A percentile compares a stretch with the other conserved stretches of the same genome.
These are phyloP conservation scores for Apantesis nais DNA, from an alignment of 2,888 invertebrate species.

Conservation along the genomic window DNA sequence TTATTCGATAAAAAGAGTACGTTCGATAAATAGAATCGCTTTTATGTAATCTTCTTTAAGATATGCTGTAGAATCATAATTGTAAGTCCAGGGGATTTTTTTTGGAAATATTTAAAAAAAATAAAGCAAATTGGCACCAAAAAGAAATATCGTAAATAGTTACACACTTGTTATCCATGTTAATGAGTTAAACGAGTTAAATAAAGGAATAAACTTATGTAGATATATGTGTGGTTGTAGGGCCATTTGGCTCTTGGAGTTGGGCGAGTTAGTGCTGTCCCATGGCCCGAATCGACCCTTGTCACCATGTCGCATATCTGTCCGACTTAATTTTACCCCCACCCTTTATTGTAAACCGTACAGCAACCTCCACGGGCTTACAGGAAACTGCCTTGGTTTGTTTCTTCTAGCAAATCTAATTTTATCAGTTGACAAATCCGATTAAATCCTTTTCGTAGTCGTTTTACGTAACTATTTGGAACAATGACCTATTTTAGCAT, in stretches of 20 bases:
- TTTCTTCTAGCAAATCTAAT: slow-evolving; percentile 18
- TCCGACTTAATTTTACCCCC: slow-evolving; percentile 72
- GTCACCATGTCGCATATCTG: slow-evolving; percentile 78
- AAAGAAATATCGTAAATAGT: background rate
- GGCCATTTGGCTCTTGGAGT: slow-evolving; percentile 43
- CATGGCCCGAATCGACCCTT: slow-evolving; percentile 67
- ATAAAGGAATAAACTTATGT: slow-evolving; percentile 38
- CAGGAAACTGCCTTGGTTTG: slow-evolving; percentile 48
- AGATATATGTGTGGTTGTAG: slow-evolving; percentile 21
- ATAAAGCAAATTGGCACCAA: background rate
- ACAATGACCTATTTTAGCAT: slow-evolving; percentile 7
- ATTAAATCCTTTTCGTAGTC: background rate
- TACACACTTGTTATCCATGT: slow-evolving; percentile 24
- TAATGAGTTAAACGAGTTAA: slow-evolving; percentile 36
- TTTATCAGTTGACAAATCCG: background rate
- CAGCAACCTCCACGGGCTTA: slow-evolving; percentile 47
- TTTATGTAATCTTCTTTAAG: slow-evolving; percentile 53
- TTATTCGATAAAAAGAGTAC: slow-evolving; percentile 55
- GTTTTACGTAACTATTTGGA: background rate
- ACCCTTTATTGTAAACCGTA: slow-evolving; percentile 45
- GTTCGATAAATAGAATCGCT: slow-evolving; percentile 60
- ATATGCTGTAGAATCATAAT: slow-evolving; percentile 39
- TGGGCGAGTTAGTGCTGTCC: slow-evolving; percentile 40
- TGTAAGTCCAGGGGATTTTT: slow-evolving; percentile 38
- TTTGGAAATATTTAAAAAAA: slow-evolving; percentile 47